A percentile compares a stretch with the other conserved stretches of the same genome.
These are phyloP conservation scores for Marmota flaviventris DNA, from an alignment of 2,113 vertebrate species.

Conservation along the genomic window DNA sequence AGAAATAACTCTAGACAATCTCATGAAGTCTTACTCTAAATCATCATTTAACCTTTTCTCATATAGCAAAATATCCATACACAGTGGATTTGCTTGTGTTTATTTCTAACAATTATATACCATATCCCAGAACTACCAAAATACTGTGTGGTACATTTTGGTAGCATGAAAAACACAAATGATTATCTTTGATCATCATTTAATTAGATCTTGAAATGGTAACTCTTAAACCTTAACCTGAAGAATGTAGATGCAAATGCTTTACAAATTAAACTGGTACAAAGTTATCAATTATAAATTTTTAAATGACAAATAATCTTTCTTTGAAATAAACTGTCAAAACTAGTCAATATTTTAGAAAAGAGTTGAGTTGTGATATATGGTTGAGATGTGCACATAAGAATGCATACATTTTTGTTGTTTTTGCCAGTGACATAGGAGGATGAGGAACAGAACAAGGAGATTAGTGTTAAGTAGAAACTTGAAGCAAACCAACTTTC, in stretches of 20 bases:
- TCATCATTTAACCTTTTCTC: not conserved
- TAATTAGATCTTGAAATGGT: slow-evolving; percentile 52
- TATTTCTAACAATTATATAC: slow-evolving; percentile 40
- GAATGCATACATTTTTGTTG: slow-evolving; percentile 18
- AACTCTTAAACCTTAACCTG: not conserved
- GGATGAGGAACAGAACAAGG: not conserved
- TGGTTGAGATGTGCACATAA: not conserved
- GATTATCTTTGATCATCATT: slow-evolving; percentile 12
- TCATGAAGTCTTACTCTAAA: slow-evolving; percentile 35
- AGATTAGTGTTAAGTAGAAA: slow-evolving; percentile 13
- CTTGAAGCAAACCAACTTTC: slow-evolving; percentile 48
- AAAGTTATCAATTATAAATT: slow-evolving; percentile 54
- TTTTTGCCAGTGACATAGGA: not conserved
- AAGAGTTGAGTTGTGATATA: not conserved
- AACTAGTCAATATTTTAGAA: slow-evolving; percentile 30
- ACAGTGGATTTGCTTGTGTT: not conserved
- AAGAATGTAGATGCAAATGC: not conserved
- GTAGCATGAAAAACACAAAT: slow-evolving; percentile 31
- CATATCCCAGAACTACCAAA: not conserved
- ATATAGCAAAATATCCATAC: slow-evolving; percentile 40
- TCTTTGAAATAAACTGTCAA: slow-evolving; percentile 59
- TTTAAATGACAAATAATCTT: slow-evolving; percentile 31
- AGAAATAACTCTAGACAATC: slow-evolving; percentile 32
- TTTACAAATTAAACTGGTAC: slow-evolving; percentile 56
- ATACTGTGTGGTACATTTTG: not conserved